Evolutionary conservation across 2,113 vertebrate genomes (phyloP).

Genomic region (Sinocyclocheilus maitianheensis): DNA sequence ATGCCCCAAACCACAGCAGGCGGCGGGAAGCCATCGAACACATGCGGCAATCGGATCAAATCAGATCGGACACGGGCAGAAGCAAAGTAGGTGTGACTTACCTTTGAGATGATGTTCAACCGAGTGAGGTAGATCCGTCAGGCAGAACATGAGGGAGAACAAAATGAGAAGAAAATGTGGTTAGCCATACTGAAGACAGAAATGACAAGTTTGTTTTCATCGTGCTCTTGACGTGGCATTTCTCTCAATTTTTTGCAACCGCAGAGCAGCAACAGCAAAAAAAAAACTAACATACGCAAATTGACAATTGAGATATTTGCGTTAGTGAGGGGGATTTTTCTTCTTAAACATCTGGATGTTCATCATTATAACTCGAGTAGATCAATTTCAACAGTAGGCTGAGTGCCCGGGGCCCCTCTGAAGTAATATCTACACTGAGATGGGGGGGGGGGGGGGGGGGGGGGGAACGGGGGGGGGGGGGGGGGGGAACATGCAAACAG

Average conservation of each 20-base stretch:
- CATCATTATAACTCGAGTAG: slow-evolving; percentile 19
- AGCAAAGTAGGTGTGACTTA: slow-evolving; percentile 61
- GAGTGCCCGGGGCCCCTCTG: background rate
- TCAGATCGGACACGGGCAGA: slow-evolving; percentile 33
- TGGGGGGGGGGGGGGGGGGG: fast-evolving
- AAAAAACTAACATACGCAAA: background rate
- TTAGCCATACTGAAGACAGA: slow-evolving; percentile 45
- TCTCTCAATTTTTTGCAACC: background rate
- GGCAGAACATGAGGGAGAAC: slow-evolving; percentile 55
- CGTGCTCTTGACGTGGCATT: slow-evolving; percentile 7
- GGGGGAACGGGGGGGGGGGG: no score
- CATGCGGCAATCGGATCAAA: slow-evolving; percentile 15
- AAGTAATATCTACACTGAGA: background rate
- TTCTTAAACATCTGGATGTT: slow-evolving; percentile 22
- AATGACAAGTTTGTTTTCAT: slow-evolving; percentile 20
- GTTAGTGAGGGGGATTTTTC: slow-evolving; percentile 3
- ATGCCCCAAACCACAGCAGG: slow-evolving; percentile 21
- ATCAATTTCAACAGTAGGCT: background rate
- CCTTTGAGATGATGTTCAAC: slow-evolving; percentile 47
- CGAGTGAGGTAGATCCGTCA: slow-evolving; percentile 43
- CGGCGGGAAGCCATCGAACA: background rate
- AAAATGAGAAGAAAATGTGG: slow-evolving; percentile 44
- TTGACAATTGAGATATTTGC: slow-evolving; percentile 25
- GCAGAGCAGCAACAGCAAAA: background rate
- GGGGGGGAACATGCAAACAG: no score